Conservation (phyloP, 37 sponge, comb jelly and placozoan species). For the Oscarella lobularis region DNA sequence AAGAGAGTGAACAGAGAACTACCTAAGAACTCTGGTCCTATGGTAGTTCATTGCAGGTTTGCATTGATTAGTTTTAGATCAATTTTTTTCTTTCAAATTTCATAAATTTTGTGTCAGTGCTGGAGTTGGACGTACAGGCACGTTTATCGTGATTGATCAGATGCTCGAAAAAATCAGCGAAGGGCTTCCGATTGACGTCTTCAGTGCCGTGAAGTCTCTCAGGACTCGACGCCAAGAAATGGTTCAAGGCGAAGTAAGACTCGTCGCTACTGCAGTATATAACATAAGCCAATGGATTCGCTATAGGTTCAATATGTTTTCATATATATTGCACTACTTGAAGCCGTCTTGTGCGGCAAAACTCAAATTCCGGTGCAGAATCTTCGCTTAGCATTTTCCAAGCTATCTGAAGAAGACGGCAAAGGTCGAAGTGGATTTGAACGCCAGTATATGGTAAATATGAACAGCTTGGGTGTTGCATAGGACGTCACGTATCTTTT, state of each 20-base stretch:
- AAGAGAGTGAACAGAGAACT: slow-evolving; percentile 15
- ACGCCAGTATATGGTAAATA: slow-evolving; percentile 36
- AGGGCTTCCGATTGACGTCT: no score
- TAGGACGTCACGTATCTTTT: no score
- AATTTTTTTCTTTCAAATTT: background rate
- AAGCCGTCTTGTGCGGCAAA: slow-evolving; percentile 43
- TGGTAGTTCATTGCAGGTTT: slow-evolving; percentile 49
- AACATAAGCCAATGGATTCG: no score
- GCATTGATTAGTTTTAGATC: background rate
- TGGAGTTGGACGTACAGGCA: slow-evolving; percentile 70
- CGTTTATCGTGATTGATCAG: no score
- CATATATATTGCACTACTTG: slow-evolving; percentile 54
- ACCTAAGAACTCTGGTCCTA: slow-evolving; percentile 6
- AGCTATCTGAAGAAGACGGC: slow-evolving; percentile 17
- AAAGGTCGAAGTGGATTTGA: slow-evolving; percentile 26
- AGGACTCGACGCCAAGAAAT: no score
- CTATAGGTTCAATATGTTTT: slow-evolving; percentile 52
- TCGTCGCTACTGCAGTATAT: no score
- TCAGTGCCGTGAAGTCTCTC: no score
- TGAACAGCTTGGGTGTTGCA: no score
- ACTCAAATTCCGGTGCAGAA: slow-evolving; percentile 21
- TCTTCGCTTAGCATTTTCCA: slow-evolving; percentile 1
- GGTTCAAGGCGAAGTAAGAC: no score
- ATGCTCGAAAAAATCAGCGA: no score
- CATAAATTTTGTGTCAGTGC: slow-evolving; percentile 28